Evolutionary conservation across 30 jellyfish, hydroid and myxozoan genomes (phyloP).

Genomic region (Pseudorhiza aurosa): DNA sequence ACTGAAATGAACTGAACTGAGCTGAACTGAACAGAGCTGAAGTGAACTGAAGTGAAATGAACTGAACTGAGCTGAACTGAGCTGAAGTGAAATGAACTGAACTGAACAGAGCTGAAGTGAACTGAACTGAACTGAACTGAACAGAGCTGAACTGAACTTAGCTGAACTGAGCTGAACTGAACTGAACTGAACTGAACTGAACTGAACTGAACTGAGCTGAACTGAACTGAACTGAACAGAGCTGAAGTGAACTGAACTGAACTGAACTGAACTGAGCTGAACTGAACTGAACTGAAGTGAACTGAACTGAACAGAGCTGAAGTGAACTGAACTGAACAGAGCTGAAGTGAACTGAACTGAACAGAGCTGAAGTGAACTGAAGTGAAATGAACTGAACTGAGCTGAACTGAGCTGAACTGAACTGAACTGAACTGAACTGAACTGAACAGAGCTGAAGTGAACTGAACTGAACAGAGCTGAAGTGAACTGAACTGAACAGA

Average conservation of each 20-base stretch:
- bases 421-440: conserved; percentile 16
- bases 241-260: neutral
- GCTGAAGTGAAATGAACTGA: conserved; percentile 9
- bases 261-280: neutral
- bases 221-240: neutral
- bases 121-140: conserved; percentile 21
- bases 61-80: conserved; percentile 14
- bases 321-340: conserved; percentile 9
- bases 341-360: conserved; percentile 12
- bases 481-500: conserved; percentile 14
- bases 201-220: conserved; percentile 14
- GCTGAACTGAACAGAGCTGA: too few species aligned
- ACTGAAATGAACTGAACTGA: conserved; percentile 12
- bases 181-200: conserved; percentile 18
- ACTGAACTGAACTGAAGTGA: neutral
- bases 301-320: neutral
- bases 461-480: too few species aligned
- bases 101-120: conserved; percentile 6
- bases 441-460: too few species aligned
- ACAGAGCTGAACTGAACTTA: conserved; percentile 9
- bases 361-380: conserved; percentile 1
- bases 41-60: too few species aligned
- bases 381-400: conserved; percentile 9
- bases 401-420: conserved; percentile 19
- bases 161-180: conserved; percentile 23